Base-by-base conservation (phyloP, 1,140 invertebrate genomes). In the Drosophila tristis region DNA sequence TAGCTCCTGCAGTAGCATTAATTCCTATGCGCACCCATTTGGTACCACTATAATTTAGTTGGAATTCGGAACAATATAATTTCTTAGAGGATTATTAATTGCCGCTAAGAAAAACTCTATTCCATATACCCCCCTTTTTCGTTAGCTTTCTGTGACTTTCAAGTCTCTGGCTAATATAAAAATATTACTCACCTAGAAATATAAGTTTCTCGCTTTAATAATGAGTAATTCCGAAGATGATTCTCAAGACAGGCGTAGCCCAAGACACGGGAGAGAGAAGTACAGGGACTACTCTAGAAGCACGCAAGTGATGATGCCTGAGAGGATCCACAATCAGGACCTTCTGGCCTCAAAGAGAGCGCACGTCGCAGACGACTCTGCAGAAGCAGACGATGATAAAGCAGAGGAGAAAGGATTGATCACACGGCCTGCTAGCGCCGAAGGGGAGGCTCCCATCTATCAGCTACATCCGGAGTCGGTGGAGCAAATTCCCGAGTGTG, bases 11-110 rank as follows among this genome's bases (percentile, higher is more conserved):
- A 3, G 2, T 8, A 31, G 2, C 8, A 31, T 7, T 9, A 8
- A 31, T 31, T 31, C 7, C 31, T 4, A 31, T 31, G 0, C 8
- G 2, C 2, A 9, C 8, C 8, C 31, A 9, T 31, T 31, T 31
- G 8, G 29, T 7, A 31, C 9, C 1, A 31, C 31, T 9, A 0
- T 9, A 31, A 31, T 9, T 95, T 95, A 95, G 95, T 94, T 96
- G 95, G 95, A 95, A 95, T 4, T 39, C 4, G 2, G 11, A 39
- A 13, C 11, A 39, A 39, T 13, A 1, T 4, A 11, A 13, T 13
- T 39, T 39, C 9, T 39, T 39, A 13, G 4, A 5, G 4, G 35
- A 5, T 5, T 4, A 4, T 39, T 67, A 35, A 73, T 74, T 63
- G 39, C 50, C 45, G 67, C 58, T 74, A 73, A 57, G 54, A 54